Evolutionary conservation across 2,113 vertebrate species (phyloP).

Genomic region (Apeltes quadracus): DNA sequence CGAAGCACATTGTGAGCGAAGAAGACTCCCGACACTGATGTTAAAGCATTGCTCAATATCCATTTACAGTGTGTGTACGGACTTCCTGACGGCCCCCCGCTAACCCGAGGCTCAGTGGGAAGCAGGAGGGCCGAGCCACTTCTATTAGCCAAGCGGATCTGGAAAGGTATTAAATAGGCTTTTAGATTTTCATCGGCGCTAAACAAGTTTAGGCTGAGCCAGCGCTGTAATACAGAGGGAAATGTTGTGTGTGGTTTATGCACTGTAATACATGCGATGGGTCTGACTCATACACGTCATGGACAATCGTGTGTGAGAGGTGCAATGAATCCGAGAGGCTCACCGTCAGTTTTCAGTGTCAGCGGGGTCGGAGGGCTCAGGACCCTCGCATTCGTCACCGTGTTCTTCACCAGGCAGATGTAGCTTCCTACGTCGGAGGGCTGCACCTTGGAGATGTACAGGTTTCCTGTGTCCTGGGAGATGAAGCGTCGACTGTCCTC

Average conservation of each 20-base stretch:
- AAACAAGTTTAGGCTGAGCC: conserved; percentile 24
- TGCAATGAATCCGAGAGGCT: conserved; percentile 62
- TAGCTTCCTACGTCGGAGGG: conserved; percentile 95
- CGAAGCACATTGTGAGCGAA: conserved; percentile 62
- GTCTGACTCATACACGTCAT: conserved; percentile 18
- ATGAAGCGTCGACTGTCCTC: conserved; percentile 97
- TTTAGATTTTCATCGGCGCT: conserved; percentile 34
- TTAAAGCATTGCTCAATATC: conserved; percentile 71
- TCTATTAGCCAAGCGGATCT: conserved; percentile 37
- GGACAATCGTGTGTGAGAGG: neutral
- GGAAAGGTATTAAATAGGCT: conserved; percentile 19
- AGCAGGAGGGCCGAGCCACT: conserved; percentile 6
- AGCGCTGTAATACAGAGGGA: neutral
- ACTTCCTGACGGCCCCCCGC: conserved; percentile 57
- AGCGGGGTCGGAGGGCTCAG: conserved; percentile 95
- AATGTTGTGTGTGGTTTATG: neutral
- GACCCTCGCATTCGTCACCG: conserved; percentile 90
- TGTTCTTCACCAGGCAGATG: conserved; percentile 96
- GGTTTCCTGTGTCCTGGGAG: conserved; percentile 95
- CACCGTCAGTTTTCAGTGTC: conserved; percentile 92
- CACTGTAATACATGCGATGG: conserved; percentile 14
- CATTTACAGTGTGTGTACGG: conserved; percentile 63
- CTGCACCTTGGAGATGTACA: conserved; percentile 97
- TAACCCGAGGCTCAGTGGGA: conserved; percentile 28
- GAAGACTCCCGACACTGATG: conserved; percentile 68